phyloP scores from a whole-genome alignment of 2,888 invertebrate species.

The Mesodorylaimus sp. region DNA sequence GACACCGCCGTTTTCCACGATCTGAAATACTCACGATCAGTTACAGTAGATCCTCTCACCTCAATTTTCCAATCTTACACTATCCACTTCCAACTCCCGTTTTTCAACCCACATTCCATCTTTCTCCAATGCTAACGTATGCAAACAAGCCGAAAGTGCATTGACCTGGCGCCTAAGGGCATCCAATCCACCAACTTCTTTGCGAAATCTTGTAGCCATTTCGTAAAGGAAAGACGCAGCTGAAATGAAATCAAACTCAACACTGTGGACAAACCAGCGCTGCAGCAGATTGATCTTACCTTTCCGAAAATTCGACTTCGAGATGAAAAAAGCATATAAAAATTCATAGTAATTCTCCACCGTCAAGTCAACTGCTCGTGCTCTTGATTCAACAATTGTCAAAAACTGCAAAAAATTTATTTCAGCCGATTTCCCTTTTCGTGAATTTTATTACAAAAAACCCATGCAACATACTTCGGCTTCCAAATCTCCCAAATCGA shows the following conservation, averaged over 20 bases:
- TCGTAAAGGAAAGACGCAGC: not conserved
- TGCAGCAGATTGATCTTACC: not conserved
- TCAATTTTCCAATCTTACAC: too few relatives aligned
- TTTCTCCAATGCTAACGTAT: not conserved
- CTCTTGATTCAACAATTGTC: not conserved
- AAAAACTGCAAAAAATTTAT: not conserved
- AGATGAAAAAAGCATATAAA: not conserved
- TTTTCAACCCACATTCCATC: too few relatives aligned
- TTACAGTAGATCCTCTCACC: too few relatives aligned
- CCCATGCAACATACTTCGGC: not conserved
- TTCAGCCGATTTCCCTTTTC: too few relatives aligned
- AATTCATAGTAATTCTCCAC: not conserved
- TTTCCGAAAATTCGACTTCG: not conserved
- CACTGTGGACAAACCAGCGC: not conserved
- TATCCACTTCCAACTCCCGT: too few relatives aligned
- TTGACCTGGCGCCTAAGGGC: not conserved
- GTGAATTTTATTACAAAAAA: too few relatives aligned
- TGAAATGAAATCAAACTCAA: not conserved
- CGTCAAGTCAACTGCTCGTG: not conserved
- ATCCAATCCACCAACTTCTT: not conserved
- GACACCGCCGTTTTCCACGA: too few relatives aligned
- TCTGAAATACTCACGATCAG: too few relatives aligned
- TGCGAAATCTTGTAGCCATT: not conserved
- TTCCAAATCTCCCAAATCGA: not conserved
- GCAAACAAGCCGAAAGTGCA: not conserved